Conservation (phyloP, 2,888 invertebrate species). For the Cephus runcator region DNA sequence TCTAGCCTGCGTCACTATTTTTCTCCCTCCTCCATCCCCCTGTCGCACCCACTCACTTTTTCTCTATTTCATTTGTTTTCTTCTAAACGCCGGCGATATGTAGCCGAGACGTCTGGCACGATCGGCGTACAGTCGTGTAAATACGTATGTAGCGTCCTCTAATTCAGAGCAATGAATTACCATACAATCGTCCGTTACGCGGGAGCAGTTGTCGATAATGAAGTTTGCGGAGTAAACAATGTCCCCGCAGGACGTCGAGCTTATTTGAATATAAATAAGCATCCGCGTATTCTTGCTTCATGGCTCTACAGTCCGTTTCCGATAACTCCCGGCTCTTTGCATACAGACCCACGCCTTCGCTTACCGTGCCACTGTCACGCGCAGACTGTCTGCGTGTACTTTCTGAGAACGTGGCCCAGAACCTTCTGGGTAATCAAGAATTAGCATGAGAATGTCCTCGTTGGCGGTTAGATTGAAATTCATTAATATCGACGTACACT, state of each 20-base stretch:
- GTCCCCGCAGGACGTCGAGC: constrained; percentile 3
- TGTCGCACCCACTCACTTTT: background rate
- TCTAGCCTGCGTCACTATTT: background rate
- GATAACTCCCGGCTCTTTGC: background rate
- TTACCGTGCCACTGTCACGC: background rate
- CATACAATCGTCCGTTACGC: background rate
- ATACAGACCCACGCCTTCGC: background rate
- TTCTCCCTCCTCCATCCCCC: background rate
- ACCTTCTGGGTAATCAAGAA: background rate
- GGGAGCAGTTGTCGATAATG: background rate
- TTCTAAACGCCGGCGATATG: background rate
- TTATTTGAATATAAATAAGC: constrained; percentile 5
- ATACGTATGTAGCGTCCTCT: background rate
- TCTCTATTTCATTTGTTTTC: background rate
- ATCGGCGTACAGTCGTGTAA: background rate
- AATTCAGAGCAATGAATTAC: constrained; percentile 2
- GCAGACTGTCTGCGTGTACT: background rate
- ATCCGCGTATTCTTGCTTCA: background rate
- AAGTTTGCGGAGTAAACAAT: background rate
- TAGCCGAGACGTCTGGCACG: background rate
- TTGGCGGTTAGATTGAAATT: background rate
- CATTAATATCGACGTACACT: background rate
- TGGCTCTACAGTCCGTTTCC: no score
- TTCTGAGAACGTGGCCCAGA: background rate
- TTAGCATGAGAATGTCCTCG: constrained; percentile 2